Conservation (phyloP, 1,140 invertebrate species). For the Drosophila nannoptera region DNA sequence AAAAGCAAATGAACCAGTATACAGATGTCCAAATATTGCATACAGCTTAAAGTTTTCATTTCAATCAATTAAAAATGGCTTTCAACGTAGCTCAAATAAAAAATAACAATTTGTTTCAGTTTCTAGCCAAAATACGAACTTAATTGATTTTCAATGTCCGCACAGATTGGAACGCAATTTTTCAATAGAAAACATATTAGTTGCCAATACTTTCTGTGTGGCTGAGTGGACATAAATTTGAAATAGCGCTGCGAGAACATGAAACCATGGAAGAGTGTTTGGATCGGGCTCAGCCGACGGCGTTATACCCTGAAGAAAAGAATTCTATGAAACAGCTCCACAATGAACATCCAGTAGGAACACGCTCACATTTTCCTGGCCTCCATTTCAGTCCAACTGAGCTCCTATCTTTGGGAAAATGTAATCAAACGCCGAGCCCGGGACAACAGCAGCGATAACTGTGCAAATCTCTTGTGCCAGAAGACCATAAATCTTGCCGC, state of each 20-base stretch:
- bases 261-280: background rate
- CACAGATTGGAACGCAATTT: conserved; percentile 5
- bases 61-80: background rate
- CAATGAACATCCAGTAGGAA: too few relatives aligned
- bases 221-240: conserved; percentile 33
- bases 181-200: conserved; percentile 23
- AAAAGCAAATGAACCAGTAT: background rate
- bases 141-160: conserved; percentile 63
- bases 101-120: conserved; percentile 17
- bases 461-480: conserved; percentile 40
- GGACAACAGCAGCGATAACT: conserved; percentile 7
- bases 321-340: too few relatives aligned
- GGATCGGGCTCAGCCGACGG: too few relatives aligned
- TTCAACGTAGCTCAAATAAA: conserved; percentile 14
- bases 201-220: background rate
- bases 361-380: too few relatives aligned
- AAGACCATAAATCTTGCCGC: conserved; percentile 57
- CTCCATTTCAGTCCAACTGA: too few relatives aligned
- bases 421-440: conserved; percentile 49
- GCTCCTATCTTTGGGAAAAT: too few relatives aligned
- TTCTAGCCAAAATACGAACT: conserved; percentile 35
- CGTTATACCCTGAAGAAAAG: too few relatives aligned
- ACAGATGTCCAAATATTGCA: conserved; percentile 2
- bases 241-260: conserved; percentile 23
- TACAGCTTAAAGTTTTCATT: background rate